Base-by-base conservation (phyloP, 2,888 invertebrate genomes). In the Metellina segmentata region DNA sequence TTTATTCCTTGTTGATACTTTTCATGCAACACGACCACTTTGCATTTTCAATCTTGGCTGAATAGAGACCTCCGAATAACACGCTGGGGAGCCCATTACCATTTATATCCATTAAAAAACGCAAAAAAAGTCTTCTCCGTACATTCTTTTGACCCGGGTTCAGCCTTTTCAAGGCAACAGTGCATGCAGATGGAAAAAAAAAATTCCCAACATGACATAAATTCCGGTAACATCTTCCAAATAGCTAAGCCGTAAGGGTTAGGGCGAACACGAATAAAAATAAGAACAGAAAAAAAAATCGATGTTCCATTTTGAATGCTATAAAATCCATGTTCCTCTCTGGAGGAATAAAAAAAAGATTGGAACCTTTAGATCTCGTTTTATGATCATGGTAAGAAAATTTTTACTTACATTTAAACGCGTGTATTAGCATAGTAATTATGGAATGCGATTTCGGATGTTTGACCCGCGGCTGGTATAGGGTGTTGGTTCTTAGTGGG, bases 251-350 rank as follows among this genome's bases (percentile, higher is more conserved):
- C 82, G 82, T 72, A 52, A 82, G 82, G 82, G 49, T 82, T 82
- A 71, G 49, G 77, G 19, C 7, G 20, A 72, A 52, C 52, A 49
- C 82, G 82, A 82, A 72, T 20, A 72, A 82, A 19, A 52, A 71
- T 9, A 75, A 16, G 20, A 0, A 8, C 8, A 48, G 13, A 61
- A 75, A 75, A 85, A 81, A 48, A 71, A 9, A 70, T 49, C 75
- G 53, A 85, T 53, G 85, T 85, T 75, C 53, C 75, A 61, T 85
- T 85, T 85, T 85, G 85, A 85, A 85, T 85, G 85, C 74, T 85
- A 75, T 75, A 85, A 85, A 85, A 85, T 85, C 74, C 83, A 7
- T 9, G 53, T 61, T 85, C n/a, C 74, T 74, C 11, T 34, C 16
- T 53, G 53, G 34, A 16, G 34, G 20, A 85, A n/a, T 13, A 34